Percentiles rank a stretch among this genome's conserved stretches.
Conservation (phyloP, 1,140 invertebrate genomes). For the Grapholita molesta region DNA sequence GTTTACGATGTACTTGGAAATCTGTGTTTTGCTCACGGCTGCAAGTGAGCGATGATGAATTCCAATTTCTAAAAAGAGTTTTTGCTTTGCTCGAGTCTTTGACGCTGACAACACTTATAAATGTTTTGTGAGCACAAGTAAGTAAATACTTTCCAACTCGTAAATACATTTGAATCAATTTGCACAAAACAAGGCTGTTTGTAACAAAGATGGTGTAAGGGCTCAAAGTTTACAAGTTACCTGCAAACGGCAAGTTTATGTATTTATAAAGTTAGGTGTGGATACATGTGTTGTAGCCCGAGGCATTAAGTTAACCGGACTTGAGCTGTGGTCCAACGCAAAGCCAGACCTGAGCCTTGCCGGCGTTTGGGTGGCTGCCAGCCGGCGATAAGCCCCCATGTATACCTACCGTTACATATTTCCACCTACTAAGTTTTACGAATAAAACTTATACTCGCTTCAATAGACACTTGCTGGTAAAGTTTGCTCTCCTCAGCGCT, state of each 20-base stretch:
- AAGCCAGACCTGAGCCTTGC: constrained; percentile 37
- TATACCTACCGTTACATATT: constrained; percentile 33
- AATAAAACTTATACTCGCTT: constrained; percentile 13
- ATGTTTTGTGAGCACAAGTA: neutral
- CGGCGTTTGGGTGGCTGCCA: constrained; percentile 49
- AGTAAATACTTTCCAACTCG: constrained; percentile 19
- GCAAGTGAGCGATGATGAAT: constrained; percentile 33
- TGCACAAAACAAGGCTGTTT: neutral
- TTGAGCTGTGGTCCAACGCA: constrained; percentile 44
- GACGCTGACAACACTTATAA: neutral
- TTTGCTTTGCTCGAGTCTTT: neutral
- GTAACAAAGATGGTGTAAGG: neutral
- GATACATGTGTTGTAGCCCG: constrained; percentile 21
- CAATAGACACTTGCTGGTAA: constrained; percentile 29
- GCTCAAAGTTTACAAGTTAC: constrained; percentile 9
- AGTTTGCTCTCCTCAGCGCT: neutral
- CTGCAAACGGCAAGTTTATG: constrained; percentile 14
- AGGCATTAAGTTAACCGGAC: constrained; percentile 42
- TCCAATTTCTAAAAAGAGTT: constrained; percentile 39
- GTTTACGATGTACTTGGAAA: constrained; percentile 43
- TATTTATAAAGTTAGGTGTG: constrained; percentile 8
- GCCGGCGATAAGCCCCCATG: constrained; percentile 38
- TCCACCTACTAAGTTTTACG: constrained; percentile 20
- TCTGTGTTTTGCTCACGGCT: constrained; percentile 29
- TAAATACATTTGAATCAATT: constrained; percentile 11